Percentiles rank a stretch among this genome's conserved stretches.
phyloP scores from a whole-genome alignment of 2,113 vertebrate species.

The Grallaria varia region DNA sequence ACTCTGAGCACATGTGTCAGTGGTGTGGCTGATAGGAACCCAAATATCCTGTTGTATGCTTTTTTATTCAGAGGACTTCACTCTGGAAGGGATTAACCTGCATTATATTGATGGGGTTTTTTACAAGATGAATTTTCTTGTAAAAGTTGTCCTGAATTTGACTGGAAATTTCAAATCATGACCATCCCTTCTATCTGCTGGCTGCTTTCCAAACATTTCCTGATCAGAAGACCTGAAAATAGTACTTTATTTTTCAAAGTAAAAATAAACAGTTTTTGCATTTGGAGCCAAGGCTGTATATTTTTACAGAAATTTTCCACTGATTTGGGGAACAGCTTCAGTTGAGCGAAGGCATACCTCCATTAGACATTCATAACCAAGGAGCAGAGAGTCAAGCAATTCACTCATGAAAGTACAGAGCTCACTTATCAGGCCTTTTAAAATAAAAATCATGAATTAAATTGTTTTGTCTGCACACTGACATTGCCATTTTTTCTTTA shows the following conservation, averaged over 20 bases:
- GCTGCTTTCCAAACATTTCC: neutral
- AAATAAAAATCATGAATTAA: neutral
- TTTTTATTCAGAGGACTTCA: neutral
- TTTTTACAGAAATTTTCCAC: neutral
- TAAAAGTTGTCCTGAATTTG: neutral
- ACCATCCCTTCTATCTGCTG: neutral
- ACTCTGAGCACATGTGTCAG: neutral
- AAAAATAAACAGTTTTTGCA: neutral
- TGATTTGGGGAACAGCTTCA: neutral
- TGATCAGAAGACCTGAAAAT: neutral
- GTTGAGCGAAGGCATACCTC: neutral
- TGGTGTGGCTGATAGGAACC: neutral
- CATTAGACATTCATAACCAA: neutral
- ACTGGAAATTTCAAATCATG: constrained; percentile 16
- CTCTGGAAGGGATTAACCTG: neutral
- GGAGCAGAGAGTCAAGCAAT: neutral
- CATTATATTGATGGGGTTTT: neutral
- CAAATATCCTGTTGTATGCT: neutral
- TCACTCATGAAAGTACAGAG: neutral
- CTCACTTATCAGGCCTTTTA: neutral
- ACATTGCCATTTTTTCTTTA: constrained; percentile 22
- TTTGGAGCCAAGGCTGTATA: neutral
- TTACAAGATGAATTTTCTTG: neutral
- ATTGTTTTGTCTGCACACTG: constrained; percentile 5
- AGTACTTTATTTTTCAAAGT: neutral